phyloP scores from a whole-genome alignment of 2,888 invertebrate genomes.

The Drosophila robusta region DNA sequence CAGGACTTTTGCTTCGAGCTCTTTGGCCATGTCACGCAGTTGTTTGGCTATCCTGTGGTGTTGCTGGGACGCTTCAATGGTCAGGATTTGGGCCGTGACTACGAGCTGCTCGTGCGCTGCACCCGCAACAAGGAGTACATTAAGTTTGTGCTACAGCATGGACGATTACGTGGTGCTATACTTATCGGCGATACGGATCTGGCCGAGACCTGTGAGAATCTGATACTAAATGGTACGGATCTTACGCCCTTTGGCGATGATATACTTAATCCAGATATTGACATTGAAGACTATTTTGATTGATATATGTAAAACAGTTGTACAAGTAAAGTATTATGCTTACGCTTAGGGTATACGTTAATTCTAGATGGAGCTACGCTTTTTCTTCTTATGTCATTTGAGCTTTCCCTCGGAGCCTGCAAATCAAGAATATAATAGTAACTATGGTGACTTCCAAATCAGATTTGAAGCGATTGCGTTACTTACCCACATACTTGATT shows the following conservation, averaged over 20 bases:
- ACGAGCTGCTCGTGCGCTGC: slow-evolving; percentile 93
- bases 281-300: slow-evolving; percentile 99
- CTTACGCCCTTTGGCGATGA: slow-evolving; percentile 95
- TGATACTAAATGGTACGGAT: slow-evolving; percentile 97
- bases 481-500: slow-evolving; percentile 96
- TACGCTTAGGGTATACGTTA: slow-evolving; percentile 13
- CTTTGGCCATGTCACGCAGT: slow-evolving; percentile 97
- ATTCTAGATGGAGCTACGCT: slow-evolving; percentile 14
- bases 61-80: slow-evolving; percentile 97
- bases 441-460: neutral
- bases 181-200: slow-evolving; percentile 98
- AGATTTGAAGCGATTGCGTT: neutral
- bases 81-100: slow-evolving; percentile 91
- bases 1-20: slow-evolving; percentile 99
- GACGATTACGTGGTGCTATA: slow-evolving; percentile 95
- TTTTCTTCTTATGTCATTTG: slow-evolving; percentile 79
- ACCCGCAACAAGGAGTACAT: slow-evolving; percentile 93
- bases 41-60: slow-evolving; percentile 97
- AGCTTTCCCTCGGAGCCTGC: slow-evolving; percentile 83
- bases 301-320: slow-evolving; percentile 83
- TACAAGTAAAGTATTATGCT: slow-evolving; percentile 22
- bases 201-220: slow-evolving; percentile 99
- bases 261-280: slow-evolving; percentile 96
- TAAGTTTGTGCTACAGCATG: slow-evolving; percentile 94
- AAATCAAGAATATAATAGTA: neutral